phyloP scores from a whole-genome alignment of 2,113 vertebrate genomes.

The Natator depressus region DNA sequence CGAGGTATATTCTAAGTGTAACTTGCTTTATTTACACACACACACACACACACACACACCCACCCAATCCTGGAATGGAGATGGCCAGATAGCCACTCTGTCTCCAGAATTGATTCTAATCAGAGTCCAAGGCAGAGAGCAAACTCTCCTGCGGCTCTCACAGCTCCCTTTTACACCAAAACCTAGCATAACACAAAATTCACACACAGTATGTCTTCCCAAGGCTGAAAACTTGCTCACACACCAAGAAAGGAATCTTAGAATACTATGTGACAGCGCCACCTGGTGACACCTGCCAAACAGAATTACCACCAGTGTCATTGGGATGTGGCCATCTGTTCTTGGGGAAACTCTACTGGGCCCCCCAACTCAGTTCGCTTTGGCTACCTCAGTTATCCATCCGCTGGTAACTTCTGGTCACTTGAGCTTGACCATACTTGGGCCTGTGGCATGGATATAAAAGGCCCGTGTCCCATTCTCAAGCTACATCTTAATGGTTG shows the following conservation, averaged over 20 bases:
- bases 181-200: background rate
- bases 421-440: too few species aligned
- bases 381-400: too few species aligned
- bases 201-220: background rate
- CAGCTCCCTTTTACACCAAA: background rate
- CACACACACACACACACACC: background rate
- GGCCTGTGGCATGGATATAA: too few species aligned
- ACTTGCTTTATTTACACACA: background rate
- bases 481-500: too few species aligned
- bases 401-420: too few species aligned
- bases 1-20: background rate
- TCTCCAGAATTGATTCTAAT: background rate
- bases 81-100: background rate
- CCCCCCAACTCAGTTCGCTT: too few species aligned
- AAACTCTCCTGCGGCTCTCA: background rate
- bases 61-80: too few species aligned
- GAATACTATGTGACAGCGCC: background rate
- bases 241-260: background rate
- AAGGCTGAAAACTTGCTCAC: background rate
- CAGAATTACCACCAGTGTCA: background rate
- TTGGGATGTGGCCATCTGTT: background rate
- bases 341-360: background rate
- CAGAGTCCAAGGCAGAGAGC: background rate
- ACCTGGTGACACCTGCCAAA: background rate
- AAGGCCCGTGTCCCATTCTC: too few species aligned